Percentiles rank a stretch among this genome's conserved stretches.
Evolutionary conservation across 92 coral and sea anemone genomes (phyloP).

Genomic region (Muricea muricata): DNA sequence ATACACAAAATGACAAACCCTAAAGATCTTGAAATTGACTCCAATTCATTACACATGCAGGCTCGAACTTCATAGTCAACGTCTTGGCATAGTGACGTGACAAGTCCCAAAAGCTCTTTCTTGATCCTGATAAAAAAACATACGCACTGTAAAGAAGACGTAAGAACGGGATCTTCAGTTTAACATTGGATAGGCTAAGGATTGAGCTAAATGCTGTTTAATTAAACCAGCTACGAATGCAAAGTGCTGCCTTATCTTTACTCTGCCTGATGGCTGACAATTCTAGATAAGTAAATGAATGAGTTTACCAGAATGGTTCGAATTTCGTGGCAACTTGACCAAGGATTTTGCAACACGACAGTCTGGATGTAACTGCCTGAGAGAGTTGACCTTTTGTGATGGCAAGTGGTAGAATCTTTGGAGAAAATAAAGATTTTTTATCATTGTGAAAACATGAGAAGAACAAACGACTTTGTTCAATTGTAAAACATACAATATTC

Average conservation of each 20-base stretch:
- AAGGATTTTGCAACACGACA: conserved; percentile 90
- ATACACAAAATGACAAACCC: conserved; percentile 67
- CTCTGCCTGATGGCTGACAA: too few species aligned
- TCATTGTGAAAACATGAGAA: too few species aligned
- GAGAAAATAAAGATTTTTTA: too few species aligned
- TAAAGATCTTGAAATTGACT: conserved; percentile 86
- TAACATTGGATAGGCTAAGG: too few species aligned
- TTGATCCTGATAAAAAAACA: too few species aligned
- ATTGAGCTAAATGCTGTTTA: too few species aligned
- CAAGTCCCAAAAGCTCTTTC: conserved; percentile 87
- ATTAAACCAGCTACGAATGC: too few species aligned
- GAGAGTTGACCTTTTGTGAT: conserved; percentile 95
- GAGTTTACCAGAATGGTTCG: conserved; percentile 84
- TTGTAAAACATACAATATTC: not conserved
- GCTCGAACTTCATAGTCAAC: conserved; percentile 98
- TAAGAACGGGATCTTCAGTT: too few species aligned
- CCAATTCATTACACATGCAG: conserved; percentile 95
- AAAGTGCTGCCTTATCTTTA: too few species aligned
- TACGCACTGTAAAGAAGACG: too few species aligned
- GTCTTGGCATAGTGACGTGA: conserved; percentile 96
- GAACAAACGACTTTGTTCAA: too few species aligned
- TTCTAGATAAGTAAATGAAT: not conserved
- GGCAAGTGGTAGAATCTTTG: conserved; percentile 87
- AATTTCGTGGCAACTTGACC: conserved; percentile 93
- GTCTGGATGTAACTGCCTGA: conserved; percentile 87